Evolutionary conservation across 64 coral and sea anemone genomes (phyloP).

Genomic region (Actinia equina): DNA sequence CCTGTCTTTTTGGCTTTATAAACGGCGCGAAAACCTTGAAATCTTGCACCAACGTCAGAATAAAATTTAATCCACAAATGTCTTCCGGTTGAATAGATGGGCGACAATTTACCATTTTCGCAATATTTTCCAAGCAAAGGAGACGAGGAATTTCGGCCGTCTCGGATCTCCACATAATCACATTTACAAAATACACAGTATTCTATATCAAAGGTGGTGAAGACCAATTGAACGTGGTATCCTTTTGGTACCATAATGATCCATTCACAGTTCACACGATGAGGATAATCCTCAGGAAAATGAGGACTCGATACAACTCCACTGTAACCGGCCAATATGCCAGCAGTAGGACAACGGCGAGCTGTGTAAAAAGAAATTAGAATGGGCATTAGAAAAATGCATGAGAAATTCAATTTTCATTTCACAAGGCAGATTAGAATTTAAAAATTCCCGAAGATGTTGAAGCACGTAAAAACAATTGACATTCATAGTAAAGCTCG

Average conservation of each 20-base stretch:
- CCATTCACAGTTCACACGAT: constrained; percentile 21
- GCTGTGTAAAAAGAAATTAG: background rate
- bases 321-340: constrained; percentile 4
- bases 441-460: too few relatives aligned
- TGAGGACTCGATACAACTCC: constrained; percentile 14
- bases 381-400: background rate
- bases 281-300: constrained; percentile 24
- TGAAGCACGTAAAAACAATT: too few relatives aligned
- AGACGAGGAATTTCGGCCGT: constrained; percentile 9
- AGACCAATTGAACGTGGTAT: constrained; percentile 9
- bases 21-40: constrained; percentile 34
- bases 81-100: constrained; percentile 13
- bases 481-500: too few relatives aligned
- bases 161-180: constrained; percentile 31
- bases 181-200: constrained; percentile 38
- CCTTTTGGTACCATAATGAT: constrained; percentile 4
- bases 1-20: constrained; percentile 21
- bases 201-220: constrained; percentile 27
- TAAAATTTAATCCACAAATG: constrained; percentile 29
- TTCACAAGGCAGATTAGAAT: too few relatives aligned
- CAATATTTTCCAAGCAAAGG: constrained; percentile 17
- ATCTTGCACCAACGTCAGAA: constrained; percentile 25
- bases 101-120: background rate
- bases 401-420: background rate
- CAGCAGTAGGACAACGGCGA: constrained; percentile 10